Base-by-base conservation (phyloP, 2,113 vertebrate species). In the Pleuronectes platessa region DNA sequence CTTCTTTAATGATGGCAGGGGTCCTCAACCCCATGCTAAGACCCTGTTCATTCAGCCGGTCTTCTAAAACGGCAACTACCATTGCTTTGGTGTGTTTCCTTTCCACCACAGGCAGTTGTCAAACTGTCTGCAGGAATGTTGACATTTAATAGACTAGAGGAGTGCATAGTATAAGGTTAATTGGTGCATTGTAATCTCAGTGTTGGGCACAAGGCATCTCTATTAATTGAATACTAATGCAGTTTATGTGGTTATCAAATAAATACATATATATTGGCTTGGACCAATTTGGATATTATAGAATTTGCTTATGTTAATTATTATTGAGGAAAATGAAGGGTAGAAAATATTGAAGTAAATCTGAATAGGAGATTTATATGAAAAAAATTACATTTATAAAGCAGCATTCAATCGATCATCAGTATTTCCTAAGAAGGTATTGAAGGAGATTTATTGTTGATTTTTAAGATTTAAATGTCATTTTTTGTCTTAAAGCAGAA, bases 1-100 rank as follows among this genome's bases (percentile, higher is more conserved):
- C 35, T 74, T 64, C 60, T 31, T 78, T 76, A 74, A 83, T 82
- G 71, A 82, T 51, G 60, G 69, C 69, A 35, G 21, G 45, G 45
- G 42, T 53, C 67, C 69, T 61, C 62, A 79, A 60, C 76, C 67
- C 24, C 45, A 20, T 9, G 15, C 6, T 45, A 68, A 6, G 14
- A 26, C 49, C 27, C 40, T 35, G 54, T 61, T 68, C 27, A 56
- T 59, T 66, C 42, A 56, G 23, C 67, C 54, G 42, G 35, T 61
- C 31, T 68, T 45, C 24, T 7, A 23, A 60, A 79, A 79, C 81
- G 35, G 23, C 54, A 66, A 31, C 62, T 47, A 20, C 15, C 4
- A 53, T 18, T 53, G 49, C 18, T 53, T 53, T 53, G 51, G 51
- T 53, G 51, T 54, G 49, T 51, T 20, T n/a, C 51, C n/a, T 54